phyloP scores from a whole-genome alignment of 2,888 invertebrate genomes.

The Erannis defoliaria region DNA sequence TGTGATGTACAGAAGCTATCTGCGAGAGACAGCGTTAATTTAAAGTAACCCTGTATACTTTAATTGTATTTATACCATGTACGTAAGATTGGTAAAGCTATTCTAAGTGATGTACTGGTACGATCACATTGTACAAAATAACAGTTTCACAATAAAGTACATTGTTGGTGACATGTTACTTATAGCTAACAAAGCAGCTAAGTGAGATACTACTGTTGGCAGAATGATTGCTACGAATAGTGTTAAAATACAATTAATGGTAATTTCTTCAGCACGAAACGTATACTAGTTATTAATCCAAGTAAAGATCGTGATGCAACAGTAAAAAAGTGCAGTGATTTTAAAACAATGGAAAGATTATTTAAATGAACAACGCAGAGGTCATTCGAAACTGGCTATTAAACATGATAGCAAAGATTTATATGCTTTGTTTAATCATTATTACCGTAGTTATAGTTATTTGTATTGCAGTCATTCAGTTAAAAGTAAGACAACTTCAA shows the following conservation, averaged over 20 bases:
- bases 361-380: constrained; percentile 16
- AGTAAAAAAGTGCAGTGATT: constrained; percentile 7
- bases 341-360: constrained; percentile 14
- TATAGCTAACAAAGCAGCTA: not conserved
- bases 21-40: no score
- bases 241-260: not conserved
- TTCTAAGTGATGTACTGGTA: not conserved
- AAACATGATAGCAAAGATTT: constrained; percentile 22
- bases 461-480: not conserved
- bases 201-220: not conserved
- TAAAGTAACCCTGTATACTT: no score
- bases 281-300: not conserved
- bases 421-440: constrained; percentile 11
- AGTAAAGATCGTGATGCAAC: constrained; percentile 2
- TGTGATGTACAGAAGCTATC: no score
- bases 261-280: constrained; percentile 1
- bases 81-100: not conserved
- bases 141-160: not conserved
- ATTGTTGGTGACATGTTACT: not conserved
- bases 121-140: not conserved
- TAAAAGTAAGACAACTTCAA: not conserved
- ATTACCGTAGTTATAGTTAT: constrained; percentile 10
- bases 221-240: not conserved
- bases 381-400: constrained; percentile 13
- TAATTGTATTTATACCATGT: no score